A percentile compares a stretch with the other conserved stretches of the same genome.
phyloP scores from a whole-genome alignment of 2,888 invertebrate genomes.

The Ashinkailepas kermadecensis region DNA sequence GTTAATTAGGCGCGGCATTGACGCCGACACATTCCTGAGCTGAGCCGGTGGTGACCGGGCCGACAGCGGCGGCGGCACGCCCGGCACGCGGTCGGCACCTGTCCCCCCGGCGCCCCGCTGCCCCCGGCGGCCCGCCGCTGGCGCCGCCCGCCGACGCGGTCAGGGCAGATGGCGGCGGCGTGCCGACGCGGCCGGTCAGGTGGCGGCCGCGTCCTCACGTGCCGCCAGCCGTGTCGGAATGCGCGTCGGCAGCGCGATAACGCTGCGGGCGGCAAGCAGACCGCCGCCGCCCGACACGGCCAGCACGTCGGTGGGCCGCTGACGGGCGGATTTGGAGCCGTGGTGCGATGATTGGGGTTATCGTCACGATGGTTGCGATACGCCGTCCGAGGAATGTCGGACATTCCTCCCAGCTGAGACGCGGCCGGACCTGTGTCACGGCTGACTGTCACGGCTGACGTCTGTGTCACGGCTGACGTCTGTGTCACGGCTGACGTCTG shows the following conservation, averaged over 20 bases:
- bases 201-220: not conserved
- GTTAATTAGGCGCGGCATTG: not conserved
- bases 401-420: too few species aligned
- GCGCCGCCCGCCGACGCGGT: not conserved
- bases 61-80: not conserved
- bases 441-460: too few species aligned
- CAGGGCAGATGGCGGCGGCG: not conserved
- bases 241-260: slow-evolving; percentile 4
- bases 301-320: too few species aligned
- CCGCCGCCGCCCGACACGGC: not conserved
- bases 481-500: too few species aligned
- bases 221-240: not conserved
- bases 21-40: not conserved
- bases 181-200: not conserved
- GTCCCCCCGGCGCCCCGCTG: not conserved
- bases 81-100: not conserved
- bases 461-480: too few species aligned
- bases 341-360: not conserved
- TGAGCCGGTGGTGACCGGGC: too few species aligned
- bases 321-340: not conserved
- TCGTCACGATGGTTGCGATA: not conserved
- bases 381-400: too few species aligned
- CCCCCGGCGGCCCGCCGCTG: not conserved
- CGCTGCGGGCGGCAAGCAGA: not conserved
- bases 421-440: too few species aligned